A percentile compares a stretch with the other conserved stretches of the same genome.
These are phyloP conservation scores for Pangasius larnaudii DNA, from an alignment of 2,797 vertebrate genomes.

Conservation along the genomic window DNA sequence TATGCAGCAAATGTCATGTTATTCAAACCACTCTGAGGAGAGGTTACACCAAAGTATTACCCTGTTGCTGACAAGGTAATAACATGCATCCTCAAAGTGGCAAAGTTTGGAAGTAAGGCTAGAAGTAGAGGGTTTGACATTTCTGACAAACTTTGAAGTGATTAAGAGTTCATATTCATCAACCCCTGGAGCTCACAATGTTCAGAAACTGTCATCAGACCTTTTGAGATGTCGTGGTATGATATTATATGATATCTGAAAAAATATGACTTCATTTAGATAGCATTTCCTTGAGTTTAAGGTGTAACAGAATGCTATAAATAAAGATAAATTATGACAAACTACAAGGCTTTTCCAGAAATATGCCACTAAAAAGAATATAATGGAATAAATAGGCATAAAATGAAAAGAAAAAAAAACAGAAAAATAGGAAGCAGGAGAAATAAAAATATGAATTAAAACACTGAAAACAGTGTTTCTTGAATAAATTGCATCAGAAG, in stretches of 20 bases:
- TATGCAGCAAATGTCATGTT: constrained; percentile 32
- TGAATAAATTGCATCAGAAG: not conserved
- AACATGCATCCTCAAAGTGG: not conserved
- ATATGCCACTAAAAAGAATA: not conserved
- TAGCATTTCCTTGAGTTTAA: not conserved
- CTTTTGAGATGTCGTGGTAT: not conserved
- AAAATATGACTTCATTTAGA: not conserved
- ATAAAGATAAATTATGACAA: not conserved
- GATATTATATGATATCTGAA: not conserved
- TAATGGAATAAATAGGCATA: not conserved
- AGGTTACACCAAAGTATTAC: not conserved
- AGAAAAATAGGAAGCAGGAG: no score
- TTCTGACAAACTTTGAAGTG: not conserved
- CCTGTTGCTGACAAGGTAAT: constrained; percentile 17
- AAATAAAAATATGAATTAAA: no score
- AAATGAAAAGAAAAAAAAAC: no score
- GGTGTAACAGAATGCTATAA: not conserved
- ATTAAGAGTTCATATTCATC: constrained; percentile 3
- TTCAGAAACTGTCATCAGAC: not conserved
- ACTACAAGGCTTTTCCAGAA: not conserved
- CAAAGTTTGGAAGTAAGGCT: constrained; percentile 4
- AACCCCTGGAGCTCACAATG: not conserved
- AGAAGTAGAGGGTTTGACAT: not conserved
- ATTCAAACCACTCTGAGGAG: not conserved
- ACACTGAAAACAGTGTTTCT: no score